Evolutionary conservation across 2,113 vertebrate genomes (phyloP).

Genomic region (Stictonetta naevosa): DNA sequence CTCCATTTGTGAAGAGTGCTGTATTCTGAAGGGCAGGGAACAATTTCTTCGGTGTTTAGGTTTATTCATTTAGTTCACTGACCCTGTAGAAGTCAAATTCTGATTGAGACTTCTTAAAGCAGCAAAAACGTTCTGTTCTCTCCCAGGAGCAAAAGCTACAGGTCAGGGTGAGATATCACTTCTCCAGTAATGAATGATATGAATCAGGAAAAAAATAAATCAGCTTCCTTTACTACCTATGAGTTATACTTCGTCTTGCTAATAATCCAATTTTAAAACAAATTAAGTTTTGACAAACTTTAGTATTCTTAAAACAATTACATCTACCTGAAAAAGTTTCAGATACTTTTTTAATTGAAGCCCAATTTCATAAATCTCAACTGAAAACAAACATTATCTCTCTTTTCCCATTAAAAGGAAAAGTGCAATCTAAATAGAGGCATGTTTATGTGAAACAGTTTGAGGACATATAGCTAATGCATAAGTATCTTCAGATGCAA

Average conservation of each 20-base stretch:
- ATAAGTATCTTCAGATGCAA: not conserved
- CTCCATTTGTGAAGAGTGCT: not conserved
- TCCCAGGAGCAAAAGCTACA: accelerated
- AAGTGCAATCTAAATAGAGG: not conserved
- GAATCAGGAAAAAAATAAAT: not conserved
- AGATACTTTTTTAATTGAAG: not conserved
- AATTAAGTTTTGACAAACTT: not conserved
- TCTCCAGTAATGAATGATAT: not conserved
- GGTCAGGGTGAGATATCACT: not conserved
- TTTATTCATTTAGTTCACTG: not conserved
- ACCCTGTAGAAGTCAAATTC: not conserved
- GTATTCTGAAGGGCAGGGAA: not conserved
- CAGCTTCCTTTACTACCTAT: not conserved
- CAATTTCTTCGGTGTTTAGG: not conserved
- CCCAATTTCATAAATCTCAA: not conserved
- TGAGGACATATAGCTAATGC: not conserved
- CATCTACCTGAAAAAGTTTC: not conserved
- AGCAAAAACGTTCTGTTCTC: not conserved
- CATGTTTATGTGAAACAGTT: not conserved
- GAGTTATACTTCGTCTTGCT: not conserved
- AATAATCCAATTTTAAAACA: not conserved
- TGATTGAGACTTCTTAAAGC: not conserved
- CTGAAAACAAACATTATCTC: not conserved
- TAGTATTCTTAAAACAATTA: not conserved
- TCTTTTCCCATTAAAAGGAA: not conserved